phyloP scores from a whole-genome alignment of 92 coral and sea anemone species.

The Actinostola sp. region DNA sequence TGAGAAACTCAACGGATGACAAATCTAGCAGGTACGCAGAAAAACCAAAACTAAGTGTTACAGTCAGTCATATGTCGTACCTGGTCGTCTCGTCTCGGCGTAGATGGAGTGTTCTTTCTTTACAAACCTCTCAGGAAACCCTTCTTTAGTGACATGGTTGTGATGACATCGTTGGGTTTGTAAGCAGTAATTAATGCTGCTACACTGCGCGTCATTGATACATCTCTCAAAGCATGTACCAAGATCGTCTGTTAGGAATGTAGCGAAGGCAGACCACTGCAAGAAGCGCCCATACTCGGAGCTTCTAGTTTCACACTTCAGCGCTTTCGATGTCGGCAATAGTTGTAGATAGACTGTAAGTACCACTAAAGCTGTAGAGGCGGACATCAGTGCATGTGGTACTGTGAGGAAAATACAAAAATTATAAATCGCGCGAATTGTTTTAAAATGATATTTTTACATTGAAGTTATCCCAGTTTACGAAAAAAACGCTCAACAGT shows the following conservation, averaged over 20 bases:
- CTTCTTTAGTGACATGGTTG: conserved; percentile 15
- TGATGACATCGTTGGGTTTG: conserved; percentile 9
- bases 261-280: not conserved
- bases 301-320: not conserved
- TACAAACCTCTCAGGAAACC: conserved; percentile 7
- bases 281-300: conserved; percentile 1
- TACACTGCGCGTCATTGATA: conserved; percentile 14
- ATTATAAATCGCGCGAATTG: too few relatives aligned
- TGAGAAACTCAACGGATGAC: too few relatives aligned
- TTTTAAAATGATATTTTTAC: too few relatives aligned
- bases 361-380: too few relatives aligned
- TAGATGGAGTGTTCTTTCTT: conserved; percentile 3
- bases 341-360: too few relatives aligned
- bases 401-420: too few relatives aligned
- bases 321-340: not conserved
- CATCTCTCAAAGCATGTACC: conserved; percentile 35
- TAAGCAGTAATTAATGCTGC: conserved; percentile 40
- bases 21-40: too few relatives aligned
- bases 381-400: too few relatives aligned
- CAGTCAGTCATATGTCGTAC: not conserved
- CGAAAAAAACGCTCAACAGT: too few relatives aligned
- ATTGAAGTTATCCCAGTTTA: too few relatives aligned
- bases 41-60: too few relatives aligned
- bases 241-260: conserved; percentile 11
- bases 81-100: conserved; percentile 1